Percentiles rank a stretch among this genome's conserved stretches.
These are phyloP conservation scores for Dryobota labecula DNA, from an alignment of 2,888 invertebrate species.

Conservation along the genomic window DNA sequence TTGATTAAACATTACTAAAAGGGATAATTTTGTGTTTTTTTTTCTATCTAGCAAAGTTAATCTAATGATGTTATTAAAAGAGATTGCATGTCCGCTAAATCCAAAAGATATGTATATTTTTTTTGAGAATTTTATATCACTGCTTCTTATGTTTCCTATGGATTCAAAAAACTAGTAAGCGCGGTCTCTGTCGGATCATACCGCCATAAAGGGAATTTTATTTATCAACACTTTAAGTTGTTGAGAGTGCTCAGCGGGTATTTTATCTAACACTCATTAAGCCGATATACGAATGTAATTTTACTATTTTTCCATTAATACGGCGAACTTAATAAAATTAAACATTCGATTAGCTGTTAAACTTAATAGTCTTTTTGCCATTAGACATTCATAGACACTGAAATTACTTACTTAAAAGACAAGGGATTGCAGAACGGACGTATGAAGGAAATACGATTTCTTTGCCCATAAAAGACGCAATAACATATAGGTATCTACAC, in stretches of 20 bases:
- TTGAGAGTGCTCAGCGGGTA: not conserved
- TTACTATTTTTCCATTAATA: slow-evolving; percentile 4
- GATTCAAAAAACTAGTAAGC: too few species aligned
- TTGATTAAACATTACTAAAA: too few species aligned
- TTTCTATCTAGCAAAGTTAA: too few species aligned
- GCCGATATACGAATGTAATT: not conserved
- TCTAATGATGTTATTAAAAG: too few species aligned
- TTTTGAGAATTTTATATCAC: too few species aligned
- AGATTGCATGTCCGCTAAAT: too few species aligned
- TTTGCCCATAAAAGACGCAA: slow-evolving; percentile 39
- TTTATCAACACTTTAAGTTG: slow-evolving; percentile 19
- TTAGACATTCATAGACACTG: slow-evolving; percentile 17
- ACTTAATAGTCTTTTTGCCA: slow-evolving; percentile 23
- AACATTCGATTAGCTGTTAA: slow-evolving; percentile 6
- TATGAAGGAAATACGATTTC: slow-evolving; percentile 18
- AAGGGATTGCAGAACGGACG: slow-evolving; percentile 1
- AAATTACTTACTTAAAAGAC: slow-evolving; percentile 32
- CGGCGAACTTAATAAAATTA: not conserved
- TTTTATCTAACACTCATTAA: slow-evolving; percentile 5
- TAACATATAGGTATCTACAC: slow-evolving; percentile 24
- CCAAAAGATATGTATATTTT: too few species aligned
- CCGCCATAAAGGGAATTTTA: slow-evolving; percentile 29
- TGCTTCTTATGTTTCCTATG: too few species aligned
- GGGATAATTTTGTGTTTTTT: too few species aligned
- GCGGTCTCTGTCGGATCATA: too few species aligned